Base-by-base conservation (phyloP, 2,888 invertebrate species). In the Syritta pipiens region DNA sequence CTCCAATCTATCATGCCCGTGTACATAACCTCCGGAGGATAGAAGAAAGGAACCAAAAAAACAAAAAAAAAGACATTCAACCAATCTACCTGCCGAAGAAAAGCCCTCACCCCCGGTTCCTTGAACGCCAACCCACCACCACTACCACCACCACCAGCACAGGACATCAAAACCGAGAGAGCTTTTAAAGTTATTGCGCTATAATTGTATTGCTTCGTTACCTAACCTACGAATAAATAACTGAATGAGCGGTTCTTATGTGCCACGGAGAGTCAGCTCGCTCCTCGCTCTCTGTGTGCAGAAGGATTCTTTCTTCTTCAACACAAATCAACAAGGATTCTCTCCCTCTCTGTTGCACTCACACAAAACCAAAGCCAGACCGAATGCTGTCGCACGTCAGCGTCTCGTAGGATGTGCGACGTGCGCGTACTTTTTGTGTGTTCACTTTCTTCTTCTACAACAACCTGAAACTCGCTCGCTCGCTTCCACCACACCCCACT, bases 61-160 rank as follows among this genome's bases (percentile, higher is more conserved):
- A 22, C 57, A 59, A 35, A 48, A 40, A 67, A 74, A 79, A 79
- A 79, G 72, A 42, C 72, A 79, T 79, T 87, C 87, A 86, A 87
- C 88, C 87, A 87, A 88, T 87, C 87, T 87, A 88, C 87, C 87
- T 87, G 87, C 86, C 85, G 85, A 85, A 84, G 84, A 82, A 81
- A 84, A 82, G 65, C 48, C 35, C 62, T 22, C 57, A 48, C 67
- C 62, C 82, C 77, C 57, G n/a, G n/a, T n/a, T n/a, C 81, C 37
- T 0, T 4, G 1, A 76, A 81, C 69, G 67, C 63, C 40, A 28
- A 14, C 40, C 20, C 42, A 26, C n/a, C 5, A 12, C 10, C 4
- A 40, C 26, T 19, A 30, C 19, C 24, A 28, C 65, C 65, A 60
- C 49, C 51, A 69, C 71, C 77, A 69, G 51, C 46, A 75, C 74